Evolutionary conservation across 2,113 vertebrate genomes (phyloP).

Genomic region (Microcebus murinus): DNA sequence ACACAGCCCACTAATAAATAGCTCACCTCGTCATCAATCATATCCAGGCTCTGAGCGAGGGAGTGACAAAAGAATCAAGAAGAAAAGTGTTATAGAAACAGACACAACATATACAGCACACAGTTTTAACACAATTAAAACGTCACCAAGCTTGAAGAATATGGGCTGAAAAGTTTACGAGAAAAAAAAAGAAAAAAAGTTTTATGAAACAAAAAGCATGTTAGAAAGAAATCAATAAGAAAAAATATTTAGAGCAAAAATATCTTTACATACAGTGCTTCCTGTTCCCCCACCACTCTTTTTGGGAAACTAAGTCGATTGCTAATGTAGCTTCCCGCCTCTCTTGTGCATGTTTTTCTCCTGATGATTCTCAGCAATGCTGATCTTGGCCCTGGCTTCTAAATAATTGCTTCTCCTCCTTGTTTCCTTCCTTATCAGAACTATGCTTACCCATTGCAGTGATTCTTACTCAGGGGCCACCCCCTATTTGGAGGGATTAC

Average conservation of each 20-base stretch:
- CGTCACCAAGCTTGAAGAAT: neutral
- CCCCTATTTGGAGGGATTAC: neutral
- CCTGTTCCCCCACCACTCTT: neutral
- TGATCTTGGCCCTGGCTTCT: neutral
- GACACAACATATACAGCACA: neutral
- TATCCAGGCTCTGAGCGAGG: slow-evolving; percentile 96
- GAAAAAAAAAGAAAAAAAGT: neutral
- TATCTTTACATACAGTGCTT: neutral
- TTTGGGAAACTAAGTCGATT: neutral
- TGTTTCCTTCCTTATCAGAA: neutral
- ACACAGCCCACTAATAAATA: slow-evolving; percentile 69
- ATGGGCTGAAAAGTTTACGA: neutral
- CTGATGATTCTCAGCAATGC: neutral
- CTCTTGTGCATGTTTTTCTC: neutral
- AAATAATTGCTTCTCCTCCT: neutral
- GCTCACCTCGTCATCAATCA: slow-evolving; percentile 99
- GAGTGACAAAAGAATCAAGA: slow-evolving; percentile 88
- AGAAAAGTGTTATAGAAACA: slow-evolving; percentile 84
- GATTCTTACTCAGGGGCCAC: neutral
- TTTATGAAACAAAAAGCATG: slow-evolving; percentile 4
- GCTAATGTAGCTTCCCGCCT: neutral
- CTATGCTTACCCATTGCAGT: neutral
- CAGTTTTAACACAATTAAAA: neutral
- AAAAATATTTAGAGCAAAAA: neutral
- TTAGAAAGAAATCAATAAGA: slow-evolving; percentile 11